Evolutionary conservation across 2,888 invertebrate genomes (phyloP).

Genomic region (Ashinkailepas kermadecensis): DNA sequence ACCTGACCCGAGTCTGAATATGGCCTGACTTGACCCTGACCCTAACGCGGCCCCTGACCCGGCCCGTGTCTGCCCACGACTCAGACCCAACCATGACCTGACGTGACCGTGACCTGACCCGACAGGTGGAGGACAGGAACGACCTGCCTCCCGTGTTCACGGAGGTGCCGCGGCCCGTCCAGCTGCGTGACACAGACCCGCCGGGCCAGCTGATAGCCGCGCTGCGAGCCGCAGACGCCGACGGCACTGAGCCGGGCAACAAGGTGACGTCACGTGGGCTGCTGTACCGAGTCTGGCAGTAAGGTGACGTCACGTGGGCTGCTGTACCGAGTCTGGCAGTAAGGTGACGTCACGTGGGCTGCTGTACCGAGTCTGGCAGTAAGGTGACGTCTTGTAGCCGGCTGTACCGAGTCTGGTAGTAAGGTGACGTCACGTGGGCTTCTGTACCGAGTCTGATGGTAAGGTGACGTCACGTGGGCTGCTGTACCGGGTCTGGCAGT

Average conservation of each 20-base stretch:
- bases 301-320: no score
- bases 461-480: background rate
- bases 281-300: background rate
- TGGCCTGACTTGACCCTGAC: background rate
- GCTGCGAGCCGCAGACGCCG: conserved; percentile 70
- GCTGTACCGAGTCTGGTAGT: background rate
- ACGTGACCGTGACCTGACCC: background rate
- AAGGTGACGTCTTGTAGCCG: conserved; percentile 45
- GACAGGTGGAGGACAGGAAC: conserved; percentile 60
- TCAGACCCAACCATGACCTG: no score
- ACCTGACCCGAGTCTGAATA: background rate
- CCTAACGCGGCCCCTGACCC: no score
- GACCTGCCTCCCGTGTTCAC: conserved; percentile 83
- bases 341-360: background rate
- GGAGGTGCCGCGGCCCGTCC: conserved; percentile 69
- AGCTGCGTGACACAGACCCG: conserved; percentile 71
- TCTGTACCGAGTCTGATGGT: no score
- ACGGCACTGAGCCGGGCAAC: conserved; percentile 78
- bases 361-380: conserved; percentile 69
- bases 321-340: background rate
- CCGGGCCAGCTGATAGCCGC: conserved; percentile 73
- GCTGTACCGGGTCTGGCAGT: conserved; percentile 73
- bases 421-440: no score
- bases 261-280: conserved; percentile 46
- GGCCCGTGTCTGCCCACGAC: no score